Evolutionary conservation across 2,113 vertebrate species (phyloP).

Genomic region (Stigmatopora argus): DNA sequence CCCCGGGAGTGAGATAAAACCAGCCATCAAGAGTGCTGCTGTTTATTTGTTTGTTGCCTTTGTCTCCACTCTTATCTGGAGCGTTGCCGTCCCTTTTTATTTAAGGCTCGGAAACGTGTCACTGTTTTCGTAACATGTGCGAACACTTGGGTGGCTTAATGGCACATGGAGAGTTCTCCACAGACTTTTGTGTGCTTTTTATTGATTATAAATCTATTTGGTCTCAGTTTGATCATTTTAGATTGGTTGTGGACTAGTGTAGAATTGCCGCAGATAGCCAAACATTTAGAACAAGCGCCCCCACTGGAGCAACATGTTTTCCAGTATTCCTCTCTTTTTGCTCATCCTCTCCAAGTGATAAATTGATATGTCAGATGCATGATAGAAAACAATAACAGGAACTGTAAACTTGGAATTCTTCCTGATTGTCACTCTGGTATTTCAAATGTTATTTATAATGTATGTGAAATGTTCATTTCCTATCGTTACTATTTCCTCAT

Average conservation of each 20-base stretch:
- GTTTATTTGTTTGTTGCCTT: constrained; percentile 75
- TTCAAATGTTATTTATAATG: constrained; percentile 57
- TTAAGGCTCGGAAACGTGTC: constrained; percentile 63
- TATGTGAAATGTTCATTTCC: constrained; percentile 40
- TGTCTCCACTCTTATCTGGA: constrained; percentile 62
- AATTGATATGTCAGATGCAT: constrained; percentile 56
- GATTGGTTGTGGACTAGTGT: constrained; percentile 64
- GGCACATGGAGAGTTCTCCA: neutral
- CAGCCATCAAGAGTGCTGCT: constrained; percentile 63
- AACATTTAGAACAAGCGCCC: constrained; percentile 55
- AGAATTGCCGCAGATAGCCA: constrained; percentile 27
- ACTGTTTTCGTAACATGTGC: constrained; percentile 64
- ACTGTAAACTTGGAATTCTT: constrained; percentile 67
- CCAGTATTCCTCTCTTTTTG: constrained; percentile 55
- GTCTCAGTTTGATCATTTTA: constrained; percentile 4
- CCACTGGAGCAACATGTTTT: constrained; percentile 55
- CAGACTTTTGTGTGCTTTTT: neutral
- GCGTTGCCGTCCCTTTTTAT: constrained; percentile 58
- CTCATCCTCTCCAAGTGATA: constrained; percentile 59
- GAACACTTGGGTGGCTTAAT: constrained; percentile 55
- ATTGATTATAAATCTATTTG: neutral
- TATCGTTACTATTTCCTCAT: constrained; percentile 40
- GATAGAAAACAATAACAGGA: constrained; percentile 77
- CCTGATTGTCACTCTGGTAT: constrained; percentile 49
- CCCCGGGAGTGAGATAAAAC: constrained; percentile 64